Percentiles rank a stretch among this genome's conserved stretches.
Conservation (phyloP, 1,140 invertebrate genomes). For the Pissodes strobi region DNA sequence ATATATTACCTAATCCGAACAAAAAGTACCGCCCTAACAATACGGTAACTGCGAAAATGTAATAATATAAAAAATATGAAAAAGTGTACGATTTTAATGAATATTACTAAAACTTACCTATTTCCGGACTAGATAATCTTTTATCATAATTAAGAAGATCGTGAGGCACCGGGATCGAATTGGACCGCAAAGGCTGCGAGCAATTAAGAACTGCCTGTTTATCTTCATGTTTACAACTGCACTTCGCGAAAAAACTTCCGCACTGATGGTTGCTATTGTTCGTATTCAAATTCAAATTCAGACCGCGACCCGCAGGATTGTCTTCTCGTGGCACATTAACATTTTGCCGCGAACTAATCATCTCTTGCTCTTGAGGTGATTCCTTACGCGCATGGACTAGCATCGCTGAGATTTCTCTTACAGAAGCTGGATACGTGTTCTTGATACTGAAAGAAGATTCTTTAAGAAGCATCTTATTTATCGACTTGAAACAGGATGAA, state of each 20-base stretch:
- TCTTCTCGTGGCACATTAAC: slow-evolving; percentile 1
- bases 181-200: slow-evolving; percentile 2
- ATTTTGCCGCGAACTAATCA: background rate
- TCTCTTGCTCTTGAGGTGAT: slow-evolving; percentile 14
- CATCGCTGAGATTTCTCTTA: slow-evolving; percentile 42
- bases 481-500: slow-evolving; percentile 30
- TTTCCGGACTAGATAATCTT: slow-evolving; percentile 51
- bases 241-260: slow-evolving; percentile 55
- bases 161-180: slow-evolving; percentile 25
- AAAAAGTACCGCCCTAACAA: too few relatives aligned
- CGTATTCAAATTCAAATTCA: slow-evolving; percentile 38
- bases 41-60: too few relatives aligned
- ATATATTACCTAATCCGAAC: too few relatives aligned
- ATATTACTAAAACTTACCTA: too few relatives aligned
- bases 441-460: slow-evolving; percentile 37
- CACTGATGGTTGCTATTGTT: slow-evolving; percentile 50
- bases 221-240: slow-evolving; percentile 45
- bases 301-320: slow-evolving; percentile 37
- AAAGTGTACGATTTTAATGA: too few relatives aligned
- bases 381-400: slow-evolving; percentile 42
- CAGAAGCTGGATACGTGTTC: slow-evolving; percentile 40
- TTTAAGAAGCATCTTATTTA: slow-evolving; percentile 37
- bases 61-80: too few relatives aligned
- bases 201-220: slow-evolving; percentile 15
- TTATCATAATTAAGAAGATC: slow-evolving; percentile 33